Percentiles rank a stretch among this genome's conserved stretches.
Conservation (phyloP, 2,888 invertebrate genomes). For the Sinotaia quadrata region DNA sequence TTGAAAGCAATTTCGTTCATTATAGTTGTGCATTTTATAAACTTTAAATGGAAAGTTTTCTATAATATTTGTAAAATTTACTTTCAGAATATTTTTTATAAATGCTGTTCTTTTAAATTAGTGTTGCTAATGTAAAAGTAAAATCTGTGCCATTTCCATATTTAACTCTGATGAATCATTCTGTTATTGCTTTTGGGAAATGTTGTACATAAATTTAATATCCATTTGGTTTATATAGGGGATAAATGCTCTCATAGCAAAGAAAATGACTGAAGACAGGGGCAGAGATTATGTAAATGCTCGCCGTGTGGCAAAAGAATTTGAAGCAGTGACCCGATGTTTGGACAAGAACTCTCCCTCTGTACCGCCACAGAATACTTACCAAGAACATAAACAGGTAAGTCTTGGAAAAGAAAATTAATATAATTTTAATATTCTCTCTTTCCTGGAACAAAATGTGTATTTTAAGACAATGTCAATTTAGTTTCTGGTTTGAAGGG, state of each 20-base stretch:
- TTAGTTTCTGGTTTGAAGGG: too few species aligned
- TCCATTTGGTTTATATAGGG: conserved; percentile 76
- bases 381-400: conserved; percentile 94
- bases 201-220: not conserved
- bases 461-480: too few species aligned
- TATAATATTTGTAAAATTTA: too few species aligned
- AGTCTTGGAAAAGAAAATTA: too few species aligned
- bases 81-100: too few species aligned
- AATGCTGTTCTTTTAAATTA: too few species aligned
- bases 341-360: conserved; percentile 96
- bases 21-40: too few species aligned
- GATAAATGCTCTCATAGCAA: conserved; percentile 90
- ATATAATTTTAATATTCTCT: too few species aligned
- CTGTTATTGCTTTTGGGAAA: not conserved
- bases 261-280: conserved; percentile 96
- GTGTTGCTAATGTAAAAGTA: too few species aligned
- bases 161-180: not conserved
- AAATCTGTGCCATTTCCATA: not conserved
- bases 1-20: too few species aligned
- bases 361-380: conserved; percentile 89
- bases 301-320: conserved; percentile 93
- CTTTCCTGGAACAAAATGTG: too few species aligned
- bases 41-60: too few species aligned
- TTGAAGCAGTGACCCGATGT: conserved; percentile 93
- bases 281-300: conserved; percentile 99